Evolutionary conservation across 2,113 vertebrate species (phyloP), one percentile per base, ranked within the genome.

Genomic region (Notothenia rossii): DNA sequence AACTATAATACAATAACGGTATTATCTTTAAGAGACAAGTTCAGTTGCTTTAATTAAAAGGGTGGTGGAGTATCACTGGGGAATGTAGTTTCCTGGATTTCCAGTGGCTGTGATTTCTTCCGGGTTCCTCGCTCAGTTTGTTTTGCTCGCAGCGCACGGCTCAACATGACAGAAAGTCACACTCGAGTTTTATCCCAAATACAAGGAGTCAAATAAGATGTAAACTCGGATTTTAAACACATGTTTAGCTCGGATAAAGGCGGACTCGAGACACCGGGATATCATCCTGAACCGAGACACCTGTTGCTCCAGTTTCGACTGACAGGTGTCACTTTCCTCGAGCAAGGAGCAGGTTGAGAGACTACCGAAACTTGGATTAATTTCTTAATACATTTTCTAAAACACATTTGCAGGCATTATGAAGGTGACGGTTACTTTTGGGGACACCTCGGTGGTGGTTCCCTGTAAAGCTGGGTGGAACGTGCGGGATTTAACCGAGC

Each of bases 391-490:
- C 59, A 9, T 15, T 45, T 7, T 58, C 2, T 2, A 40, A 1
- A 18, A 2, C 29, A 17, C 8, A 7, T 18, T 33, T 15, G 3
- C 14, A 61, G 62, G 22, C 1, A 86, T 60, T 60, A 98, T 98
- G 97, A 98, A 98, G 92, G 97, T 98, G 40, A 98, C 96, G 0
- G 97, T 98, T 17, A 97, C 93, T 63, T 98, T 98, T 82, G 96
- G 96, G 70, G 84, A 91, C 85, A 98, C 96, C 0, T 86, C 94
- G 3, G 96, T 98, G 80, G 97, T 98, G 74, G 97, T 98, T 51
- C 97, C 97, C 66, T 98, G 97, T 81, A 97, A 96, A 86, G 89
- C 94, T 53, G 96, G 92, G 45, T 96, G 95, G 95, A 95, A 92
- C 6, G 96, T 98, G 7, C 88, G 95, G 81, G 97, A 97, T 76